These are phyloP conservation scores for Drosophila ohnishii DNA, from an alignment of 1,140 invertebrate genomes.

Conservation along the genomic window DNA sequence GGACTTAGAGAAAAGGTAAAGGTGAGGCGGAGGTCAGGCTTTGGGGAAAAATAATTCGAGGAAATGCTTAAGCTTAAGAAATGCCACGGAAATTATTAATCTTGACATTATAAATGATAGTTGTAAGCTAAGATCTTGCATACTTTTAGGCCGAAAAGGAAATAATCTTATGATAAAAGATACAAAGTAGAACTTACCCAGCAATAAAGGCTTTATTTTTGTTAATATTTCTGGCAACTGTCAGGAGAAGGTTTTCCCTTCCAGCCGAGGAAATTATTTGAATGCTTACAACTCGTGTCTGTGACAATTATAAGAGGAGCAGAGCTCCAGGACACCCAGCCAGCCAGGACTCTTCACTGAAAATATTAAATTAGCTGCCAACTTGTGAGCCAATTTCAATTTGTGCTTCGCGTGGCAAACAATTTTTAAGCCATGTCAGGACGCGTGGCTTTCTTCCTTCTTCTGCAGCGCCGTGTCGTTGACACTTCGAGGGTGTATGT, in stretches of 20 bases:
- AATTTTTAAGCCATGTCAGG: constrained; percentile 45
- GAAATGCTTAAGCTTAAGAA: background rate
- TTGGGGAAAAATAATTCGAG: background rate
- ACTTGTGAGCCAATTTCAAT: constrained; percentile 73
- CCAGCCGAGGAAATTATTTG: constrained; percentile 14
- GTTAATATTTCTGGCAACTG: background rate
- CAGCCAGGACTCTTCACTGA: constrained; percentile 4
- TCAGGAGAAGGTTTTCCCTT: too few species aligned
- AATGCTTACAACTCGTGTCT: constrained; percentile 38
- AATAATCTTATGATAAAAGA: background rate
- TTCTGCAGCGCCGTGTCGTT: constrained; percentile 54
- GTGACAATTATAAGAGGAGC: constrained; percentile 45
- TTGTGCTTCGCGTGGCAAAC: constrained; percentile 46
- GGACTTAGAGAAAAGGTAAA: background rate
- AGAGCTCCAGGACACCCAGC: background rate
- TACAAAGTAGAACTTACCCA: background rate
- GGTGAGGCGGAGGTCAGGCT: background rate
- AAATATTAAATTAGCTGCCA: constrained; percentile 75
- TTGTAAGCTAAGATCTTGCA: background rate
- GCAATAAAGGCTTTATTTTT: background rate
- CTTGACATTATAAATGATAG: too few species aligned
- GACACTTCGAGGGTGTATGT: constrained; percentile 56
- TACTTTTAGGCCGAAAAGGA: background rate
- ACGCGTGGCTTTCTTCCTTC: constrained; percentile 14
- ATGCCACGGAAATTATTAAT: background rate